Evolutionary conservation across 2,113 vertebrate genomes (phyloP).

Genomic region (Ancistrus triradiatus): DNA sequence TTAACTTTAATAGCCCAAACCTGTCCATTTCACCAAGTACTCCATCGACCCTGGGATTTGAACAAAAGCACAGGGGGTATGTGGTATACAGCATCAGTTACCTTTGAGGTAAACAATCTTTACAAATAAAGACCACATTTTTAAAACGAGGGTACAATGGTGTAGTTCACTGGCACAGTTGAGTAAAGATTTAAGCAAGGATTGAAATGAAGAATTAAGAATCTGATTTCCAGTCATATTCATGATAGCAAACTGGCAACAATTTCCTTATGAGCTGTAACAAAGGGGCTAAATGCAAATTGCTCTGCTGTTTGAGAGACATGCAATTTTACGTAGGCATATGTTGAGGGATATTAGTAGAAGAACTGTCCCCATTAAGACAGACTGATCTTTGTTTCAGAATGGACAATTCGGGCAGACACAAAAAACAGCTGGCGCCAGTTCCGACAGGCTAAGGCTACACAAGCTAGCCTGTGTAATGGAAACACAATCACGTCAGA

Average conservation of each 20-base stretch:
- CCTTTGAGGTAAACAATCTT: no score
- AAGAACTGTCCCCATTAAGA: not conserved
- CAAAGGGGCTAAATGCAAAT: not conserved
- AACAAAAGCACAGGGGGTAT: conserved; percentile 32
- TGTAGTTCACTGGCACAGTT: not conserved
- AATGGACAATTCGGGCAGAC: conserved; percentile 44
- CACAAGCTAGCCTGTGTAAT: conserved; percentile 1
- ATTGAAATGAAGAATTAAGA: not conserved
- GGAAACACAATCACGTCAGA: not conserved
- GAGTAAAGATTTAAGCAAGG: not conserved
- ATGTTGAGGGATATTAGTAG: not conserved
- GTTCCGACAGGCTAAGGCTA: conserved; percentile 17
- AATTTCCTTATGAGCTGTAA: not conserved
- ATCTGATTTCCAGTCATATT: not conserved
- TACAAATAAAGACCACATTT: no score
- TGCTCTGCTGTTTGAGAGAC: no score
- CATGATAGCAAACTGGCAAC: not conserved
- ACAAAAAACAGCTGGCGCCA: conserved; percentile 47
- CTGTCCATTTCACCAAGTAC: conserved; percentile 97
- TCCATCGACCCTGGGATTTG: conserved; percentile 82
- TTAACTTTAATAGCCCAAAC: conserved; percentile 79
- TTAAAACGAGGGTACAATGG: no score
- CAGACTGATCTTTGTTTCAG: conserved; percentile 44
- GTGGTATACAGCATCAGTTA: not conserved
- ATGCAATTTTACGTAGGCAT: not conserved